These are phyloP conservation scores for Arctopsyche grandis DNA, from an alignment of 1,140 invertebrate species.

Conservation along the genomic window DNA sequence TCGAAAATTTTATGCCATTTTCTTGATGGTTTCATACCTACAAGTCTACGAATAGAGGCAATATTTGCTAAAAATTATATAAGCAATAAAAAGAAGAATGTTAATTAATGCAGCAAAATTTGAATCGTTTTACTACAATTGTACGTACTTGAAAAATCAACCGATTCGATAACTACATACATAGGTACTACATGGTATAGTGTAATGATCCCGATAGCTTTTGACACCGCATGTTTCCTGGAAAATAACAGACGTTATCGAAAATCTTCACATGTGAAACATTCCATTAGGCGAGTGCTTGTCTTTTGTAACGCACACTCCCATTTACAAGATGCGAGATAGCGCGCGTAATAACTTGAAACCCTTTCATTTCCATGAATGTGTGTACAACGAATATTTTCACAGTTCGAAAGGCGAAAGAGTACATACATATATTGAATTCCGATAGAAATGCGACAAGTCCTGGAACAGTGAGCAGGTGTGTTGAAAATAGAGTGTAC, in stretches of 20 bases:
- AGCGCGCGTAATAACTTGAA: not conserved
- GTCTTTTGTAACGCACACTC: conserved; percentile 4
- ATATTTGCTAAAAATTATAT: too few relatives aligned
- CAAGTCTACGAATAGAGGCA: too few relatives aligned
- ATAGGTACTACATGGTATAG: not conserved
- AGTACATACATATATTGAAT: too few relatives aligned
- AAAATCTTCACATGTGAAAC: not conserved
- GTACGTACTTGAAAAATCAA: not conserved
- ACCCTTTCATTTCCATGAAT: not conserved
- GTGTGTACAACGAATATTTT: not conserved
- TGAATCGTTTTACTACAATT: too few relatives aligned
- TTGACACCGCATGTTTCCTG: not conserved
- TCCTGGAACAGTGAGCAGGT: too few relatives aligned
- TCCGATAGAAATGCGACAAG: too few relatives aligned
- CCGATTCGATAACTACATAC: not conserved
- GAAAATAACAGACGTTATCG: conserved; percentile 5
- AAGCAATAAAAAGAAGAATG: too few relatives aligned
- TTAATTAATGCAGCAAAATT: too few relatives aligned
- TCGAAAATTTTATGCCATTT: too few relatives aligned
- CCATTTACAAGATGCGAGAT: conserved; percentile 3
- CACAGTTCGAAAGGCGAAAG: too few relatives aligned
- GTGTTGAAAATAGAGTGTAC: too few relatives aligned
- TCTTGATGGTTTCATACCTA: too few relatives aligned
- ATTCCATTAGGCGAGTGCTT: not conserved
- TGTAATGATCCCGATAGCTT: not conserved